Evolutionary conservation across 2,113 vertebrate species (phyloP).

Genomic region (Hylia prasina): DNA sequence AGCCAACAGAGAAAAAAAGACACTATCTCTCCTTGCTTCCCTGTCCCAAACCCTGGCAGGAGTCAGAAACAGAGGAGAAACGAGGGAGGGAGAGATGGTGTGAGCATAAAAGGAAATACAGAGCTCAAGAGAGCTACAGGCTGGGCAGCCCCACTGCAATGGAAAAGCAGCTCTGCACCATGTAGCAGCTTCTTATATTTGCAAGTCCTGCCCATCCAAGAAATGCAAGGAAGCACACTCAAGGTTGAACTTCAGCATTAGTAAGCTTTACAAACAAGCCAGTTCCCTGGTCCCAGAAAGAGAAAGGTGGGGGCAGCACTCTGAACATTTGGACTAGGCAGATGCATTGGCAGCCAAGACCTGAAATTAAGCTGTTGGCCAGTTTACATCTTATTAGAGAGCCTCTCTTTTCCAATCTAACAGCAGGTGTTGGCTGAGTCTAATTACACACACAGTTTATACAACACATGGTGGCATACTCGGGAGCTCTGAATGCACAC

Average conservation of each 20-base stretch:
- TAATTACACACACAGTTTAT: neutral
- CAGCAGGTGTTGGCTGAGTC: neutral
- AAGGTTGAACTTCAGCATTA: neutral
- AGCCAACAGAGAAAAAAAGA: neutral
- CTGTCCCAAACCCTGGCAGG: fast-evolving
- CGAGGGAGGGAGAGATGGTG: neutral
- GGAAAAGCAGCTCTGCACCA: neutral
- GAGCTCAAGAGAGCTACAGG: neutral
- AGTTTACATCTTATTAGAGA: neutral
- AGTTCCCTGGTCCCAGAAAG: neutral
- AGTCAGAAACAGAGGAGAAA: neutral
- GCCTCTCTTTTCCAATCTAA: neutral
- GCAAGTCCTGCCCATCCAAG: neutral
- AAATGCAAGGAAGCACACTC: neutral
- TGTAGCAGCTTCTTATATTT: neutral
- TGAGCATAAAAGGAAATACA: neutral
- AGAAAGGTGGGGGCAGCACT: neutral
- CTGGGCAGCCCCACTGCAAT: neutral
- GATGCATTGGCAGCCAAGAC: neutral
- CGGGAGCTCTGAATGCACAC: neutral
- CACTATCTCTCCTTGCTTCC: neutral
- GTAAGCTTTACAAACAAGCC: neutral
- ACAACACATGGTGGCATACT: neutral
- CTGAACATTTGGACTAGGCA: neutral
- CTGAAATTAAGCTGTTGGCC: neutral